These are phyloP conservation scores for Nebria salina DNA, from an alignment of 2,888 invertebrate species.

Conservation along the genomic window DNA sequence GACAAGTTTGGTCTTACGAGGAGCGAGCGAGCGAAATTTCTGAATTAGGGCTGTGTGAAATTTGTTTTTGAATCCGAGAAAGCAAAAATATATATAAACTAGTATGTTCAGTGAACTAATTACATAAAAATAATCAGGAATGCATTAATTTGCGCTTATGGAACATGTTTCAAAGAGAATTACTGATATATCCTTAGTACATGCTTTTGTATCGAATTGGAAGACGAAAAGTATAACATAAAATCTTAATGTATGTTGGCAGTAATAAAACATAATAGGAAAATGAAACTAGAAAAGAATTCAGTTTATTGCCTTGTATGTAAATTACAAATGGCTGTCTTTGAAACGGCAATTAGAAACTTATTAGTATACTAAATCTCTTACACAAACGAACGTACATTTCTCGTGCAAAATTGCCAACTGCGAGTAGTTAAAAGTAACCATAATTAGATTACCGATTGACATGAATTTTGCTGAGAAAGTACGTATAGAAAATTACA, in stretches of 20 bases:
- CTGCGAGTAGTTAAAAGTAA: slow-evolving; percentile 27
- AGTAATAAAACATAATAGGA: background rate
- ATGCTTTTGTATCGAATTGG: too few relatives aligned
- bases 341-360: background rate
- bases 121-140: too few relatives aligned
- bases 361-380: background rate
- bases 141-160: too few relatives aligned
- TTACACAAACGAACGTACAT: background rate
- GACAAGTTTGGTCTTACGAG: too few relatives aligned
- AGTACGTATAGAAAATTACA: slow-evolving; percentile 33
- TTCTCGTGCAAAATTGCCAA: background rate
- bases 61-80: too few relatives aligned
- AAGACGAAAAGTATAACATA: too few relatives aligned
- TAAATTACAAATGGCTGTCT: background rate
- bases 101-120: too few relatives aligned
- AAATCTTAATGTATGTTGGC: background rate
- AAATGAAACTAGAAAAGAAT: slow-evolving; percentile 4
- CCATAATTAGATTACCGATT: slow-evolving; percentile 42
- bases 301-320: background rate
- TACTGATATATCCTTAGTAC: too few relatives aligned
- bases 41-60: too few relatives aligned
- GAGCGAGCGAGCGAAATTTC: too few relatives aligned
- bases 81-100: too few relatives aligned
- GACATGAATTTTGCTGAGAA: slow-evolving; percentile 36
- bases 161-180: too few relatives aligned